Evolutionary conservation across 2,888 invertebrate species (phyloP).

Genomic region (Psylliodes chrysocephalus): DNA sequence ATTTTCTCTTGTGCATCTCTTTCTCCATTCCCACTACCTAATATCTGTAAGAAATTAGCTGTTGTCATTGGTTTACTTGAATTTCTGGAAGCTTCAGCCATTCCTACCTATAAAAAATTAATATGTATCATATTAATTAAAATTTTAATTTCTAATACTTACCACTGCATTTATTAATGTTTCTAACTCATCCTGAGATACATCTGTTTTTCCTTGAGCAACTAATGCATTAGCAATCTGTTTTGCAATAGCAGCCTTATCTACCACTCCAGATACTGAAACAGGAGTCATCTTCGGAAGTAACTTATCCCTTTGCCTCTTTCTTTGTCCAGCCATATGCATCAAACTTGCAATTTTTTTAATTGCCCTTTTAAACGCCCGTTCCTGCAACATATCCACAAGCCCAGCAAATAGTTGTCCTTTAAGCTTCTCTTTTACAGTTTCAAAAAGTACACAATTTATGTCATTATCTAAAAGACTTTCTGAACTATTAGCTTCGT

Average conservation of each 20-base stretch:
- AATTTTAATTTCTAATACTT: slow-evolving; percentile 54
- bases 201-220: slow-evolving; percentile 83
- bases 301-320: slow-evolving; percentile 59
- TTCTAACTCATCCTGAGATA: slow-evolving; percentile 81
- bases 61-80: slow-evolving; percentile 67
- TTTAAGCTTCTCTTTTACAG: slow-evolving; percentile 86
- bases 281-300: slow-evolving; percentile 62
- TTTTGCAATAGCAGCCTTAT: slow-evolving; percentile 81
- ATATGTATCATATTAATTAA: too few species aligned
- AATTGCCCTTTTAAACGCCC: slow-evolving; percentile 79
- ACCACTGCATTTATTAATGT: slow-evolving; percentile 83
- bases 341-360: slow-evolving; percentile 80
- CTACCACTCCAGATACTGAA: slow-evolving; percentile 76
- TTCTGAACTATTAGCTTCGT: slow-evolving; percentile 78
- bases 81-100: slow-evolving; percentile 71
- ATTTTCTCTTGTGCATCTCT: slow-evolving; percentile 35
- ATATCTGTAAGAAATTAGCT: slow-evolving; percentile 64
- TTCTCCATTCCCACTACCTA: slow-evolving; percentile 38
- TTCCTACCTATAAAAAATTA: slow-evolving; percentile 66
- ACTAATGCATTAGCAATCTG: slow-evolving; percentile 84
- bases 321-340: slow-evolving; percentile 71
- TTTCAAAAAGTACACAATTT: slow-evolving; percentile 82
- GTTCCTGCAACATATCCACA: slow-evolving; percentile 71
- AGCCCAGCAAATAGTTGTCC: slow-evolving; percentile 57
- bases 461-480: slow-evolving; percentile 77